Conservation (phyloP, 2,888 invertebrate genomes). For the Theristus sp. region DNA sequence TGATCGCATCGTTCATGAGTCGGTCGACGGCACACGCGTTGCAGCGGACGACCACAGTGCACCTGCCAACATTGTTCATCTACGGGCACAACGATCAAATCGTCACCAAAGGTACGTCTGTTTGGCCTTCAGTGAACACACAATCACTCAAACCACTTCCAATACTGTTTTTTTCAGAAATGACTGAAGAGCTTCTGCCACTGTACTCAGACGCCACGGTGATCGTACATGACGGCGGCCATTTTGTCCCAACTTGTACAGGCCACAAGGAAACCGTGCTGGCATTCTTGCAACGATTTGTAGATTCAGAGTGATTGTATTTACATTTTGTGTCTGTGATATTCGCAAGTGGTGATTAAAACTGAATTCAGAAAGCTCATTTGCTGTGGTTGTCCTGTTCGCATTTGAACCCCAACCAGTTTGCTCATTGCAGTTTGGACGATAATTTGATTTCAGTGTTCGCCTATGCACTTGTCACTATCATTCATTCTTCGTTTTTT, state of each 20-base stretch:
- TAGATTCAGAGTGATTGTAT: neutral
- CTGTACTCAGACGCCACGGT: neutral
- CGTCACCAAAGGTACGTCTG: neutral
- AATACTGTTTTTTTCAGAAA: neutral
- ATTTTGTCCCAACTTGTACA: neutral
- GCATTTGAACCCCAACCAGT: too few relatives aligned
- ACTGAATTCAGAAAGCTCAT: too few relatives aligned
- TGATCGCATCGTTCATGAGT: neutral
- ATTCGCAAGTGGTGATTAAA: too few relatives aligned
- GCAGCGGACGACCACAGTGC: neutral
- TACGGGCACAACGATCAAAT: neutral
- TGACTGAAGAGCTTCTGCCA: neutral
- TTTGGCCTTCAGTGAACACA: neutral
- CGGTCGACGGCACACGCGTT: neutral
- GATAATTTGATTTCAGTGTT: too few relatives aligned
- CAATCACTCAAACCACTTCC: too few relatives aligned
- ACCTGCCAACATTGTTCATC: neutral
- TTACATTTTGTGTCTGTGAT: neutral
- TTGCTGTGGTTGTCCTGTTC: too few relatives aligned
- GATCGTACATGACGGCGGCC: neutral
- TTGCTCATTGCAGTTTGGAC: too few relatives aligned
- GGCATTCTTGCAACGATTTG: neutral
- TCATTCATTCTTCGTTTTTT: too few relatives aligned
- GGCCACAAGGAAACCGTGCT: neutral
- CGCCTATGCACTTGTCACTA: too few relatives aligned